A percentile compares a stretch with the other conserved stretches of the same genome.
Conservation (phyloP, 2,888 invertebrate genomes). For the Cancer borealis region DNA sequence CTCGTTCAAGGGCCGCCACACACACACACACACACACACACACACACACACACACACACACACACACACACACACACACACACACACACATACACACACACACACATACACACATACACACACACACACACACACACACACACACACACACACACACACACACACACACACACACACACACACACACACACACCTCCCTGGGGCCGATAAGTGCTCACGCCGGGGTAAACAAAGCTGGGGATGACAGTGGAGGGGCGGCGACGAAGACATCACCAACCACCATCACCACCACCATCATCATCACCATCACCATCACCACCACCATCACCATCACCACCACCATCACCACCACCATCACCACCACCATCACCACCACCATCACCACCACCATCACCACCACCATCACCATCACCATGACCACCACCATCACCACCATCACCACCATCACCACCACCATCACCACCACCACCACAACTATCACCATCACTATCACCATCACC, state of each 20-base stretch:
- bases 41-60: neutral
- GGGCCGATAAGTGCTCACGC: constrained; percentile 17
- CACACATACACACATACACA: neutral
- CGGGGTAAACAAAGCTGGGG: constrained; percentile 34
- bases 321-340: neutral
- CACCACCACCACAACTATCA: too few species aligned
- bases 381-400: too few species aligned
- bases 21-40: neutral
- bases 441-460: too few species aligned
- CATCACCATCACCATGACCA: too few species aligned
- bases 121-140: neutral
- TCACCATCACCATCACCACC: neutral
- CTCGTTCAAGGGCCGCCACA: neutral
- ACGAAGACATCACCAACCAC: neutral
- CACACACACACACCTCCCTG: neutral
- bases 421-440: too few species aligned
- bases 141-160: neutral
- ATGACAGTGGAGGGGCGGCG: constrained; percentile 9
- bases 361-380: neutral
- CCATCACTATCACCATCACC: too few species aligned
- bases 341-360: constrained; percentile 25
- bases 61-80: neutral
- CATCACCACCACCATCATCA: neutral
- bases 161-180: neutral
- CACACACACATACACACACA: neutral